phyloP scores from a whole-genome alignment of 2,797 vertebrate species.

The Cossypha heuglini region DNA sequence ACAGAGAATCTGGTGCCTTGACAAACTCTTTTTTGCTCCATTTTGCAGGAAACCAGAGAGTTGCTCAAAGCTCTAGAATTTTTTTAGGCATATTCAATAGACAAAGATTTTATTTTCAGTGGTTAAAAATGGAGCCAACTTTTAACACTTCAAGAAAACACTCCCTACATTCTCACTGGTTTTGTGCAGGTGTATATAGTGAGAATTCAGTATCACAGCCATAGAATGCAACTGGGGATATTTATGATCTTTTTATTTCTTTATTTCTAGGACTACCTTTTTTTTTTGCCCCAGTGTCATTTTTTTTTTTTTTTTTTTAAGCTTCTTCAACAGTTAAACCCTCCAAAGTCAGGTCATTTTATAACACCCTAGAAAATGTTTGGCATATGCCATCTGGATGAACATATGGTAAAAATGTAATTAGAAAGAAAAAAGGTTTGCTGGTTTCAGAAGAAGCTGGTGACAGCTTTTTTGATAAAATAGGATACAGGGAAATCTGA shows the following conservation, averaged over 20 bases:
- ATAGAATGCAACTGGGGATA: neutral
- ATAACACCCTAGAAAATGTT: conserved; percentile 65
- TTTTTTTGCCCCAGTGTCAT: conserved; percentile 13
- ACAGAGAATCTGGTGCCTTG: neutral
- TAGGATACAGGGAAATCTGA: conserved; percentile 51
- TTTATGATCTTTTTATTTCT: neutral
- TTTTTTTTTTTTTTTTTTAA: neutral
- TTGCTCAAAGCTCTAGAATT: neutral
- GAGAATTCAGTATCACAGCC: neutral
- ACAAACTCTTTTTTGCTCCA: neutral
- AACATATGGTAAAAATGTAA: conserved; percentile 71
- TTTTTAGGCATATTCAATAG: neutral
- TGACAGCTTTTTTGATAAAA: conserved; percentile 60
- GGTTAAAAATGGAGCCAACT: neutral
- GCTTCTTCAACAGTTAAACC: conserved; percentile 58
- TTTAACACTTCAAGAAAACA: neutral
- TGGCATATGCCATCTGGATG: conserved; percentile 69
- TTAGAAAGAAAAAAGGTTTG: conserved; percentile 57
- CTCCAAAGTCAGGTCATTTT: conserved; percentile 70
- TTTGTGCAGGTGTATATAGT: neutral
- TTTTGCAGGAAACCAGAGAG: neutral
- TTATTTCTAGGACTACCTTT: conserved; percentile 1
- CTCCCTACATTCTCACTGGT: neutral
- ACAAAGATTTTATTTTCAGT: neutral
- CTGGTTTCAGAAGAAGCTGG: conserved; percentile 47